Base-by-base conservation (phyloP, 2,888 invertebrate species). In the Papilio elwesi region DNA sequence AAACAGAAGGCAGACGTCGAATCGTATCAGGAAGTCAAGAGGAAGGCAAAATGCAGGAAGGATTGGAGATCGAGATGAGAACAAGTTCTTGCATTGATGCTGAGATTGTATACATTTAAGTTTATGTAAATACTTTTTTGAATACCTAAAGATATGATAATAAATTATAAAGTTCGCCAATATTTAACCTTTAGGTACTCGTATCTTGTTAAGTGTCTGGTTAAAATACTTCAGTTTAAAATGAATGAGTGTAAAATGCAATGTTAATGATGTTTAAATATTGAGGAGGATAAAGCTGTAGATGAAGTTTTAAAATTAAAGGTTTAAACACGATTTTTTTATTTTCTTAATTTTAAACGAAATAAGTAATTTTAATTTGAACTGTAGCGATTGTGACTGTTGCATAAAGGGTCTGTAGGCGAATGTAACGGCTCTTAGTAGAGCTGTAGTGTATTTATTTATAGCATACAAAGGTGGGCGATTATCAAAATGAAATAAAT, bases 111-210 rank as follows among this genome's bases (percentile, higher is more conserved):
- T 15, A 73, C 64, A 59, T 38, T 38, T 38, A 64, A 53, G 64
- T 10, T 52, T 68, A 43, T 72, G 75, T 75, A 74, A 64, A 70
- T 70, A 68, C 43, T 10, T 38, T 69, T 43, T 11, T n/a, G 13
- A 55, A 43, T 43, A n/a, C 36, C n/a, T 38, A 47, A 13, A 36
- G 49, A 71, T 63, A 43, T 15, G 51, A 15, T 62, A 12, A 59
- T 12, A 68, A 12, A 57, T 57, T 57, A 12, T 16, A 53, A 47
- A 16, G n/a, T 59, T 59, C 38, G 0, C n/a, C n/a, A 38, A 59
- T 38, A 57, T 26, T 16, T 8, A 38, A 8, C n/a, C 7, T 51
- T n/a, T 51, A 51, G 7, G 26, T 26, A 26, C 1, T 51, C n/a
- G n/a, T 38, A 38, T 59, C 13, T 59, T 38, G 16, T 55, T 16